Conservation (phyloP, 2,888 invertebrate genomes). For the Drosophila picticornis region DNA sequence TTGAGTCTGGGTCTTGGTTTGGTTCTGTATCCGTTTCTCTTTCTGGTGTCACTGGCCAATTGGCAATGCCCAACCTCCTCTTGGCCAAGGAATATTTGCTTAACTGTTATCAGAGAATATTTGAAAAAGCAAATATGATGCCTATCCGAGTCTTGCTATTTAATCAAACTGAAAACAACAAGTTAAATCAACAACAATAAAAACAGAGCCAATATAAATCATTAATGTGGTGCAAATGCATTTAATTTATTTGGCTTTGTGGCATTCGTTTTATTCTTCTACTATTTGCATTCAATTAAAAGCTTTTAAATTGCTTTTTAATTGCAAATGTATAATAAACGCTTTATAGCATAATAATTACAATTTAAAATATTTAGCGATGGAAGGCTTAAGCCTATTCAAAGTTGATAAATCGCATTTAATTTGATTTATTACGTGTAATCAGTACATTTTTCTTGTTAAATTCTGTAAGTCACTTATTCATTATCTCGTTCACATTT, state of each 20-base stretch:
- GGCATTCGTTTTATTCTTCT: constrained; percentile 5
- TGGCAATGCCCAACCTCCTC: constrained; percentile 32
- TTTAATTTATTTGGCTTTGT: constrained; percentile 29
- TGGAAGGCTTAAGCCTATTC: background rate
- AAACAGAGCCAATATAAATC: constrained; percentile 30
- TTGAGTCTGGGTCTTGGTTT: constrained; percentile 22
- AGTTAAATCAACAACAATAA: constrained; percentile 9
- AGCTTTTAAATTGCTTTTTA: constrained; percentile 13
- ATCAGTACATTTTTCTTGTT: background rate
- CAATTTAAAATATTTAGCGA: background rate
- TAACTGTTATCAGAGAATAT: constrained; percentile 27
- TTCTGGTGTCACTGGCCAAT: constrained; percentile 36
- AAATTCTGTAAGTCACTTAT: background rate
- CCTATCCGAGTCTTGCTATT: constrained; percentile 27
- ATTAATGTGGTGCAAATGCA: constrained; percentile 35
- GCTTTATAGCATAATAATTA: background rate
- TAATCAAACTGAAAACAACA: constrained; percentile 19
- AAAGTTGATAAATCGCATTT: too few relatives aligned
- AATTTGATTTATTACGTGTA: background rate
- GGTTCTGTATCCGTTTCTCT: background rate
- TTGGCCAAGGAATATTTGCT: constrained; percentile 37
- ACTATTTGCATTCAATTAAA: constrained; percentile 44
- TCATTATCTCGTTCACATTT: background rate
- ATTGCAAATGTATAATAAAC: constrained; percentile 13
- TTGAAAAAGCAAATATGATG: constrained; percentile 37